Conservation (phyloP, 2,888 invertebrate species). For the Spicauda simplicius region DNA sequence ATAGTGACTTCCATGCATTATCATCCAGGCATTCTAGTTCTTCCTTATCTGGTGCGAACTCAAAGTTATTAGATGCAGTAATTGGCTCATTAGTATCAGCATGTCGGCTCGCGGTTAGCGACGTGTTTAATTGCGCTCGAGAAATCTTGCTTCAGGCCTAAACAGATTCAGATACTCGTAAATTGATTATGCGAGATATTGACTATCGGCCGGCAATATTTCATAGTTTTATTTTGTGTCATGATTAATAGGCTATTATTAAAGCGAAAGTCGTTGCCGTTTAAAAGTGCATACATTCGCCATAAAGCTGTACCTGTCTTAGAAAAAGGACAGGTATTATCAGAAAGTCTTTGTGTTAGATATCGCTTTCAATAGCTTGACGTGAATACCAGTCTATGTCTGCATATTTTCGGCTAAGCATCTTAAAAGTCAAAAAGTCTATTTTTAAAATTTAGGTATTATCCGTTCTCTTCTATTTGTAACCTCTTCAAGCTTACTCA, state of each 20-base stretch:
- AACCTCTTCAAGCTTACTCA: background rate
- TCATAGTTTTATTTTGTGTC: slow-evolving; percentile 29
- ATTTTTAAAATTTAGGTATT: too few species aligned
- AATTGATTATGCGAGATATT: slow-evolving; percentile 36
- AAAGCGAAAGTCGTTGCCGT: slow-evolving; percentile 25
- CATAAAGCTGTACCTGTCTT: background rate
- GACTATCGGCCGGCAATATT: slow-evolving; percentile 29
- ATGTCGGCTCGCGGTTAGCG: slow-evolving; percentile 40
- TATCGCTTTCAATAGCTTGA: too few species aligned
- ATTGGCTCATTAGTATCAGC: slow-evolving; percentile 46
- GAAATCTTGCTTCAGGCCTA: slow-evolving; percentile 32
- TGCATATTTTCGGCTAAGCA: too few species aligned
- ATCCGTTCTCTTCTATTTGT: background rate
- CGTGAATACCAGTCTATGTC: too few species aligned
- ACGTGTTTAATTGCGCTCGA: slow-evolving; percentile 35
- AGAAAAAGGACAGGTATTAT: too few species aligned
- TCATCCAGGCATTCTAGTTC: slow-evolving; percentile 26
- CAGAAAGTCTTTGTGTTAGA: too few species aligned
- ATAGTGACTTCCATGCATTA: slow-evolving; percentile 23
- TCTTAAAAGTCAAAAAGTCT: too few species aligned
- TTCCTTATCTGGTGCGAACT: slow-evolving; percentile 37
- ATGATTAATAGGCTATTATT: slow-evolving; percentile 17
- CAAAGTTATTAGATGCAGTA: slow-evolving; percentile 45
- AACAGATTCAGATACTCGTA: slow-evolving; percentile 34
- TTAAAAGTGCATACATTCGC: background rate